Conservation (phyloP, 1,140 invertebrate species). For the Anastrepha obliqua region DNA sequence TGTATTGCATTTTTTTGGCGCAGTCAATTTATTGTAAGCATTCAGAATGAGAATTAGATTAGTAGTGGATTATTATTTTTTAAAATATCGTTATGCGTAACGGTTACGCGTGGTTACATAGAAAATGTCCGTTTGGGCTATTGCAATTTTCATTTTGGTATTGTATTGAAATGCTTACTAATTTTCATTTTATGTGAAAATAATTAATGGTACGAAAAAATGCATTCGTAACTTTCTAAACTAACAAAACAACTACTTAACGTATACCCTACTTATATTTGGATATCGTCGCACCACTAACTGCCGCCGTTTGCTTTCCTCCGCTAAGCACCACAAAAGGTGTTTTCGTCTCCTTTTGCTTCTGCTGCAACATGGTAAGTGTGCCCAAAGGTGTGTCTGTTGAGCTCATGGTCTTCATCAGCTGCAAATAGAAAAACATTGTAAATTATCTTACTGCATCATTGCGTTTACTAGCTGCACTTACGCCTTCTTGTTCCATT, state of each 20-base stretch:
- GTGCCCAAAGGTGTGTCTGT: conserved; percentile 98
- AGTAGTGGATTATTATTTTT: neutral
- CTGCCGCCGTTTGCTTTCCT: conserved; percentile 77
- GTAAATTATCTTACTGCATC: neutral
- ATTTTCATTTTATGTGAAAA: neutral
- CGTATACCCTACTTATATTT: conserved; percentile 69
- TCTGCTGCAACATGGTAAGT: conserved; percentile 93
- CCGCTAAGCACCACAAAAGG: conserved; percentile 96
- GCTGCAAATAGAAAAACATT: conserved; percentile 77
- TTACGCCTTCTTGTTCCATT: conserved; percentile 91
- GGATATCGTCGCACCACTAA: conserved; percentile 66
- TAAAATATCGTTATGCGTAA: neutral
- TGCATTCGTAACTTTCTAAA: neutral
- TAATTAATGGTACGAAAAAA: conserved; percentile 24
- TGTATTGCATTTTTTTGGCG: neutral
- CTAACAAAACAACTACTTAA: neutral
- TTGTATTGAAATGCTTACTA: conserved; percentile 19
- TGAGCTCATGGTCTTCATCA: conserved; percentile 99
- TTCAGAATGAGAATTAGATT: neutral
- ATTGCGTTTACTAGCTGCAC: conserved; percentile 59
- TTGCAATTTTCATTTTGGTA: conserved; percentile 44
- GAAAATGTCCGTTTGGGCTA: neutral
- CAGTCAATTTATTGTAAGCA: neutral
- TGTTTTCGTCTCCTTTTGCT: conserved; percentile 96
- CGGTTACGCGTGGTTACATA: neutral